These are phyloP conservation scores for Triops cancriformis DNA, from an alignment of 1,140 invertebrate species.

Conservation along the genomic window DNA sequence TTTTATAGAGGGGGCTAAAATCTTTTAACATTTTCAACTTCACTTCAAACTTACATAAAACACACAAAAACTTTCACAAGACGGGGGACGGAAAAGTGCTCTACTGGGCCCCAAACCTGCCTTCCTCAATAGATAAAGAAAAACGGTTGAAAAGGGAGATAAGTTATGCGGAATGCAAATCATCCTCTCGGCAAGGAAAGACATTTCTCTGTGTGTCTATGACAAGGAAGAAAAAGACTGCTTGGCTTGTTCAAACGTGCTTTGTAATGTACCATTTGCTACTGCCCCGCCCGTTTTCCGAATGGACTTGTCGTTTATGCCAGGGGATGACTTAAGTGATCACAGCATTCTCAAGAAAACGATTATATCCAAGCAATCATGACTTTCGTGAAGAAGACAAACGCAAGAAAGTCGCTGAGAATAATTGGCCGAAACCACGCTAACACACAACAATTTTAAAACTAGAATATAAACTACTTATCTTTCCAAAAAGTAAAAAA, in stretches of 20 bases:
- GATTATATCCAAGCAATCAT: no score
- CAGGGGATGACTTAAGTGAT: no score
- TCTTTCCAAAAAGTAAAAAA: no score
- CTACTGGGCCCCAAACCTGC: neutral
- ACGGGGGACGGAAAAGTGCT: neutral
- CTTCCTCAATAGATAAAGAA: neutral
- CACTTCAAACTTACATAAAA: neutral
- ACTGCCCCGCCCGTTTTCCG: neutral
- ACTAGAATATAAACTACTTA: no score
- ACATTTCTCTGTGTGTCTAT: neutral
- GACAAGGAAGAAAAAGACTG: neutral
- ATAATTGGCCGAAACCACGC: no score
- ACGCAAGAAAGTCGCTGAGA: no score
- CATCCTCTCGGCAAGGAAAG: neutral
- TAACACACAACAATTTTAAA: no score
- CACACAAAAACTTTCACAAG: neutral
- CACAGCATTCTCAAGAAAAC: no score
- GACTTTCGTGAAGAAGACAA: no score
- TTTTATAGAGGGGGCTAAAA: neutral
- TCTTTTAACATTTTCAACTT: no score
- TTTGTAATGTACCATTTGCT: neutral
- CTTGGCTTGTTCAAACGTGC: neutral
- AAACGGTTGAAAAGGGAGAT: neutral
- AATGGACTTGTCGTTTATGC: no score
- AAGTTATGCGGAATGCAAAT: slow-evolving; percentile 2